These are phyloP conservation scores for Ammospiza nelsoni DNA, from an alignment of 2,113 vertebrate species.

Conservation along the genomic window DNA sequence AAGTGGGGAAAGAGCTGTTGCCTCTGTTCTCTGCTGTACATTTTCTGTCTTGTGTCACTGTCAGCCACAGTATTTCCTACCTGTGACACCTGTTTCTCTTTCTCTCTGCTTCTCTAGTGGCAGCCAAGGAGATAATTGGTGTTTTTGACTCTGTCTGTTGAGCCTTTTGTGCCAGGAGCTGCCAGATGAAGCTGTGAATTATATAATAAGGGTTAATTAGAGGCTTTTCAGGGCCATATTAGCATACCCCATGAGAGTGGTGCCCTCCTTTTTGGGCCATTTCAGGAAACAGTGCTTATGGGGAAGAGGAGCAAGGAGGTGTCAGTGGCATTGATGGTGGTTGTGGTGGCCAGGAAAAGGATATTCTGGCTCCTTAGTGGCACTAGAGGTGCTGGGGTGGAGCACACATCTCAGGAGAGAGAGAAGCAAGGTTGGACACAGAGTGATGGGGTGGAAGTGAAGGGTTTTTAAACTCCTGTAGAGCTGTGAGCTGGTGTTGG, in stretches of 20 bases:
- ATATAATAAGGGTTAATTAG: conserved; percentile 59
- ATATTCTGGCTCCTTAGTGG: neutral
- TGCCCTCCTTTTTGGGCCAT: neutral
- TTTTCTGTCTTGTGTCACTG: neutral
- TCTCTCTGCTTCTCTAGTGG: conserved; percentile 17
- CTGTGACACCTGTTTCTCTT: neutral
- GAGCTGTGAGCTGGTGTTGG: neutral
- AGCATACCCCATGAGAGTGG: neutral
- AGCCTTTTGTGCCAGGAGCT: conserved; percentile 5
- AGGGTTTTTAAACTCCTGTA: neutral
- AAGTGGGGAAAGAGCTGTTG: neutral
- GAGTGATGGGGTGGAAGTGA: neutral
- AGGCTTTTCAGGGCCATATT: conserved; percentile 25
- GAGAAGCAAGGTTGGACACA: neutral
- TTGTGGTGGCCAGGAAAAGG: neutral
- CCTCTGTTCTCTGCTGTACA: neutral
- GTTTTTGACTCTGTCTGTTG: conserved; percentile 50
- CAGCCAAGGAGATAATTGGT: conserved; percentile 30
- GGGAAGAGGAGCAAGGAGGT: neutral
- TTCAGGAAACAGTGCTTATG: neutral
- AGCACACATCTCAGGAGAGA: neutral
- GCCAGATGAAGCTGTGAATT: conserved; percentile 33
- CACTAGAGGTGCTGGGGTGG: neutral
- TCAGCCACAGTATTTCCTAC: neutral
- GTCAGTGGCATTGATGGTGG: neutral